Evolutionary conservation across 1,140 invertebrate genomes (phyloP), one percentile per base, ranked within the genome.

Genomic region (Cyclargus thomasi): DNA sequence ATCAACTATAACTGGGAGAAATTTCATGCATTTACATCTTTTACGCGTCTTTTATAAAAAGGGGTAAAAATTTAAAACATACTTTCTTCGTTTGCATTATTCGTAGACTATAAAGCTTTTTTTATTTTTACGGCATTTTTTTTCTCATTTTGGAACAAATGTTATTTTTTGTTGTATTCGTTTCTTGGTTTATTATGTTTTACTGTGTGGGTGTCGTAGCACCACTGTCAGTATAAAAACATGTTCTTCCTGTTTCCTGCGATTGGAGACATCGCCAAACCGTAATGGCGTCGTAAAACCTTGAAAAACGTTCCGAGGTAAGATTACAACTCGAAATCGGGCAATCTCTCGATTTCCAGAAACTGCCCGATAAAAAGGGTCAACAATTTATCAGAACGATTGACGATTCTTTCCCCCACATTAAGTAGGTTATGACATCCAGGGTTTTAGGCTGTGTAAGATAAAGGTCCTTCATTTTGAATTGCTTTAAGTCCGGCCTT

Each of bases 261-360:
- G 81, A 79, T 80, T 79, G 80, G 80, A 78, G 77, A 74, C 74
- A 75, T 72, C 70, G 69, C 68, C 69, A 55, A 65, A 29, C 68
- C 35, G 63, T 79, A 82, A 82, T 79, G 73, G 77, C 69, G 65
- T 82, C 77, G 76, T 85, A 85, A 83, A 85, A 82, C 82, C 70
- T 73, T 78, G 70, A 78, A 75, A 77, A 81, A 79, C 76, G 78
- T 76, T 82, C 82, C 82, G 78, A 79, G 76, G 77, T 82, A 69
- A 78, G 76, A 81, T 83, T 83, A 85, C 74, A 79, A 74, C 70
- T 62, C 63, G 72, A 73, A 65, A 73, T 68, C 69, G 70, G 39
- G 39, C 57, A 70, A 36, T 59, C 70, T 62, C 59, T 64, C 39
- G 39, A 11, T 69, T 63, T 65, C 65, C 63, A 47, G 62, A 74